Conservation (phyloP, 1,140 invertebrate genomes). For the Cydia splendana region DNA sequence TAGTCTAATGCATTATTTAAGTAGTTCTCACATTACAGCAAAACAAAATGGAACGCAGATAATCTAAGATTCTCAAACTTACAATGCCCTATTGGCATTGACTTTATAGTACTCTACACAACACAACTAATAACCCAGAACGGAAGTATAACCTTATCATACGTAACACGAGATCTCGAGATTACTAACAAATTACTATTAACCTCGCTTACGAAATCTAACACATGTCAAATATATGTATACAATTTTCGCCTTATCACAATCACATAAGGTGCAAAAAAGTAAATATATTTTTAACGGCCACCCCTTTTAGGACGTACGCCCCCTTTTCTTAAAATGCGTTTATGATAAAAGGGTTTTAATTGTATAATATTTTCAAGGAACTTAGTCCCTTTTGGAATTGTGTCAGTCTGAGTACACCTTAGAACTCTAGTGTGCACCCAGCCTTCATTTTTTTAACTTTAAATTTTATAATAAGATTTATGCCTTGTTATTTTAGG, state of each 20-base stretch:
- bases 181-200: constrained; percentile 18
- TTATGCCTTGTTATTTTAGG: no score
- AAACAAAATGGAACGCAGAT: no score
- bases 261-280: not conserved
- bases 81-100: constrained; percentile 14
- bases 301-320: not conserved
- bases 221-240: not conserved
- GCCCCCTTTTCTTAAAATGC: not conserved
- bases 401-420: no score
- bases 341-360: no score
- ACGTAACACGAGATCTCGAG: constrained; percentile 25
- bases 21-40: no score
- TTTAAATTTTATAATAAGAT: no score
- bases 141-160: constrained; percentile 22
- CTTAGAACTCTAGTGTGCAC: no score
- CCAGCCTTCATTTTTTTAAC: no score
- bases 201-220: constrained; percentile 14
- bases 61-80: not conserved
- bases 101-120: no score
- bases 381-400: no score
- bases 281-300: not conserved
- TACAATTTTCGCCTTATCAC: not conserved
- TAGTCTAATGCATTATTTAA: no score
- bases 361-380: no score
- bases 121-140: constrained; percentile 7